Evolutionary conservation across 2,797 vertebrate genomes (phyloP), one percentile per base, ranked within the genome.

Genomic region (Manis javanica): DNA sequence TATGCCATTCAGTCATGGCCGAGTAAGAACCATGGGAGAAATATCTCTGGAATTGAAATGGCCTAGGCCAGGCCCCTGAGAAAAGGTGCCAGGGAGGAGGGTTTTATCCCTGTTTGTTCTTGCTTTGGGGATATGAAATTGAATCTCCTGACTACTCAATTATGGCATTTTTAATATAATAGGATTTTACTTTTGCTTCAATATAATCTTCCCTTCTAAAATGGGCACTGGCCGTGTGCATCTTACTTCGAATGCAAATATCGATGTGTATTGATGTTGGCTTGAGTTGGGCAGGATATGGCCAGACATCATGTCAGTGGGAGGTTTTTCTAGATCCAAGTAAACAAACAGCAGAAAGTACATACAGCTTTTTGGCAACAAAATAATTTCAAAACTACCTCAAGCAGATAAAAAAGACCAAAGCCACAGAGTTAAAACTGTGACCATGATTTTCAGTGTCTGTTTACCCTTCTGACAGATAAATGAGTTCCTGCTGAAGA

Each of bases 301-400:
- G 95, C 88, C 87, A 96, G 87, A 75, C 42, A 88, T 92, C 71
- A 93, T 83, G 95, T 96, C 57, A 96, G 90, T 94, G 96, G 92
- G 92, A 74, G 89, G 71, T 49, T 96, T 97, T 94, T 94, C 46
- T 95, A 90, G 78, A 93, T 96, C 75, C 87, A 97, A 97, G 92
- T 91, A 96, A 96, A 97, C 88, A 97, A 95, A 84, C 77, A 94
- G 96, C 94, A 96, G 94, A 93, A 97, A 96, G 89, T 39, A 87
- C 69, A 72, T 42, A 57, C 55, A 83, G 91, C 78, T 96, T 91
- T 96, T 79, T 92, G 94, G 88, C 95, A 95, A 63, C 39, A 75
- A 94, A 92, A 92, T 97, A 93, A 64, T 94, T 96, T 96, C 91
- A 97, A 97, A 97, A 91, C 88, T 97, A 66, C 19, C 42, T 92